Percentiles rank a stretch among this genome's conserved stretches.
Evolutionary conservation across 2,797 vertebrate species (phyloP).

Genomic region (Macroramphosus scolopax): DNA sequence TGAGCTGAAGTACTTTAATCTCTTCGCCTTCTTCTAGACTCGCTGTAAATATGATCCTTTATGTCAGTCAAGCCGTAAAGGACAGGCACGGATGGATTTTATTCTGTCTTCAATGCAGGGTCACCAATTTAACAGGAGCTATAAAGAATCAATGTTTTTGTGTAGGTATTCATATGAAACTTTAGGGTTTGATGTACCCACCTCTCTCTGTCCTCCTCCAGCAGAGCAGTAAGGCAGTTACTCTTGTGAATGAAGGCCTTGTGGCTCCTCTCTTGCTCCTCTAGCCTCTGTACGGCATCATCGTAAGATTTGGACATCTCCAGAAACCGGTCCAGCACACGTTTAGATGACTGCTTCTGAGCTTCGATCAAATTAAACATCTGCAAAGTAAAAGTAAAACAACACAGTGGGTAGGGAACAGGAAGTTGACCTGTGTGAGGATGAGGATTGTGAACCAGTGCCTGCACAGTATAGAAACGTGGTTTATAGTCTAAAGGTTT

Average conservation of each 20-base stretch:
- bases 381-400: constrained; percentile 57
- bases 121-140: too few relatives aligned
- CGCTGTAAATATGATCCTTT: too few relatives aligned
- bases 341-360: constrained; percentile 79
- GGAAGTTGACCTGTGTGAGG: too few relatives aligned
- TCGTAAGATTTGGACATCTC: constrained; percentile 82
- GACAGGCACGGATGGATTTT: constrained; percentile 30
- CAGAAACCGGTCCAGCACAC: constrained; percentile 84
- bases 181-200: constrained; percentile 60
- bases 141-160: constrained; percentile 29
- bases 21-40: constrained; percentile 14
- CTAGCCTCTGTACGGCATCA: constrained; percentile 78
- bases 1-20: constrained; percentile 43
- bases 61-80: too few relatives aligned
- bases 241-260: constrained; percentile 83
- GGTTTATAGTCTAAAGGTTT: too few relatives aligned
- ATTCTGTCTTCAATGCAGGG: constrained; percentile 12
- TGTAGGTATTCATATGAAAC: constrained; percentile 13
- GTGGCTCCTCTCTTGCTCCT: constrained; percentile 86
- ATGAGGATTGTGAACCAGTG: too few relatives aligned
- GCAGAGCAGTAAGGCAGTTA: constrained; percentile 82
- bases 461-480: neutral
- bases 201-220: constrained; percentile 90
- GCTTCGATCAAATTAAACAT: constrained; percentile 83
- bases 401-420: constrained; percentile 1